Conservation (phyloP, 2,113 vertebrate genomes). For the Okapia johnstoni region DNA sequence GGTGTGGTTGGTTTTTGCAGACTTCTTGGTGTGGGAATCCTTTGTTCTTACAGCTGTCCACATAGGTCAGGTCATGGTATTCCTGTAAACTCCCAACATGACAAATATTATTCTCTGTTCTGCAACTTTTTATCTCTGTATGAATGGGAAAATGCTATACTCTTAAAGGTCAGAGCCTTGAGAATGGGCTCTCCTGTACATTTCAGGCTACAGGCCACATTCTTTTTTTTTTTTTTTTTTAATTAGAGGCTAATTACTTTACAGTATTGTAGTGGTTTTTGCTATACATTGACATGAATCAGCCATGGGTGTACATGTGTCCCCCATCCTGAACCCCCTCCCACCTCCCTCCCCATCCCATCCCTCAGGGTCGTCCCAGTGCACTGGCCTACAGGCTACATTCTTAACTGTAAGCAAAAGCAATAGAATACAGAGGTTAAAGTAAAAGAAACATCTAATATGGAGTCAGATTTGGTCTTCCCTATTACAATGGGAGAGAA, state of each 20-base stretch:
- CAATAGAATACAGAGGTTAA: neutral
- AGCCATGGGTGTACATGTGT: neutral
- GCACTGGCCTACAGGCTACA: neutral
- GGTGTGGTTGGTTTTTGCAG: neutral
- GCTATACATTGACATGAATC: neutral
- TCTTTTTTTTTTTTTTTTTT: neutral
- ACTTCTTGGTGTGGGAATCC: neutral
- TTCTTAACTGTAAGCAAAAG: neutral
- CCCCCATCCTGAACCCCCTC: neutral
- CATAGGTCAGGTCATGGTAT: neutral
- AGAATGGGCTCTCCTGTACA: neutral
- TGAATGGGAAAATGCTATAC: neutral
- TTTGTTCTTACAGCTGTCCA: neutral
- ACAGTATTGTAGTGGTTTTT: neutral
- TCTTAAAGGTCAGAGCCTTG: neutral
- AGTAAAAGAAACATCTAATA: neutral
- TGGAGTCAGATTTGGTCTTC: neutral
- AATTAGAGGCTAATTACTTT: neutral
- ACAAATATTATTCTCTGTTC: neutral
- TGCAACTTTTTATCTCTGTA: neutral
- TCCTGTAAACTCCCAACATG: neutral
- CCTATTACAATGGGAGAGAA: neutral
- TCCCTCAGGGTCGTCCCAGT: neutral
- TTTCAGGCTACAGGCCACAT: neutral
- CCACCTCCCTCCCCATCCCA: neutral